Conservation (phyloP, 2,797 vertebrate species). For the Acanthornis magna region DNA sequence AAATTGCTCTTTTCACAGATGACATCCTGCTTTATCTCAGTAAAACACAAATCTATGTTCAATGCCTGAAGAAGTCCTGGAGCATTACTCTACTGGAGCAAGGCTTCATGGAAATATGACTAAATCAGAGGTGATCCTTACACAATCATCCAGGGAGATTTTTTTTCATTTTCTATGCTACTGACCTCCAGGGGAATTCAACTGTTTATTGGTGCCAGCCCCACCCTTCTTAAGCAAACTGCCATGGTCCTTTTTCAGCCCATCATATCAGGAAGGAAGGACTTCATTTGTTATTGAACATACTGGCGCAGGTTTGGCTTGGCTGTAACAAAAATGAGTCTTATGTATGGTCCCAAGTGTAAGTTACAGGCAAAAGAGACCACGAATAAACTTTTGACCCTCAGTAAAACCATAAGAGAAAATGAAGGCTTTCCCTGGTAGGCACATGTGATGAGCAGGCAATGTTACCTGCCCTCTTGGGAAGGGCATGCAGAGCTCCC, state of each 20-base stretch:
- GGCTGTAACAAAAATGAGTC: neutral
- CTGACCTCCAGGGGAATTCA: neutral
- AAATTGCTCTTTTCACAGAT: conserved; percentile 68
- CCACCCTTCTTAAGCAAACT: neutral
- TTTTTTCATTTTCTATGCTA: neutral
- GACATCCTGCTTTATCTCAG: conserved; percentile 51
- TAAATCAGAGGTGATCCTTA: conserved; percentile 34
- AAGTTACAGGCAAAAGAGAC: neutral
- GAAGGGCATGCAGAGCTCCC: neutral
- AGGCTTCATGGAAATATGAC: conserved; percentile 24
- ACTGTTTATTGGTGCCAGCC: neutral
- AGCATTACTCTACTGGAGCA: conserved; percentile 7
- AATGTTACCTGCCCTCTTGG: neutral
- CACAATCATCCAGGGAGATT: neutral
- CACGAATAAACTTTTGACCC: neutral
- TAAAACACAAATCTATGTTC: conserved; percentile 57
- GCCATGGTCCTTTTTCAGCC: neutral
- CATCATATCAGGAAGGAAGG: neutral
- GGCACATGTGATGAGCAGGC: neutral
- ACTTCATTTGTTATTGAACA: neutral
- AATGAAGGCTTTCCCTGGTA: neutral
- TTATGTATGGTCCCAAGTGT: neutral
- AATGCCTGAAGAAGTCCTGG: conserved; percentile 31
- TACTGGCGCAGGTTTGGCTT: neutral
- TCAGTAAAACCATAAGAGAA: neutral